Percentiles rank a stretch among this genome's conserved stretches.
phyloP scores from a whole-genome alignment of 1,140 invertebrate species.

The Zaprionus vittiger region DNA sequence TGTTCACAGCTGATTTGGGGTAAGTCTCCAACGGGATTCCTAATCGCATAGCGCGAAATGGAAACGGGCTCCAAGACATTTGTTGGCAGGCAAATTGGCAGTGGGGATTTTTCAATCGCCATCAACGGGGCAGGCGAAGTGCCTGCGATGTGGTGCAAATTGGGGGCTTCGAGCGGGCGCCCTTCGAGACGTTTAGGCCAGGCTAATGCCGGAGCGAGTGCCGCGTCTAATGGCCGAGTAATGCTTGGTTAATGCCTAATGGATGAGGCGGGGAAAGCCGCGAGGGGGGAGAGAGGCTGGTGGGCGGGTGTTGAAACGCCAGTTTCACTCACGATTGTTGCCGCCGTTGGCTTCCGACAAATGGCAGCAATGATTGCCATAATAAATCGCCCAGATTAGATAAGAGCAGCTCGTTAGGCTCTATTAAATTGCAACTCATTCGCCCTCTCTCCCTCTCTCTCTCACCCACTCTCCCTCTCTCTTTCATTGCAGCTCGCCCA shows the following conservation, averaged over 20 bases:
- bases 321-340: constrained; percentile 61
- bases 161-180: constrained; percentile 1
- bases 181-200: constrained; percentile 29
- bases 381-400: constrained; percentile 52
- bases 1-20: no score
- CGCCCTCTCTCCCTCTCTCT: not conserved
- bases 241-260: constrained; percentile 25
- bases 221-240: constrained; percentile 10
- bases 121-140: constrained; percentile 20
- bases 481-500: constrained; percentile 39
- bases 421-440: constrained; percentile 12
- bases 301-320: constrained; percentile 62
- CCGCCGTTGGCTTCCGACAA: constrained; percentile 74
- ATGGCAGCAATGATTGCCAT: constrained; percentile 54
- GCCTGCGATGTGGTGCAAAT: constrained; percentile 49
- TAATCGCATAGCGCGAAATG: not conserved
- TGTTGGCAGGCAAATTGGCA: constrained; percentile 34
- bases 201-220: constrained; percentile 5
- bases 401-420: constrained; percentile 48
- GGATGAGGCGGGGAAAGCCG: not conserved
- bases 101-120: constrained; percentile 20
- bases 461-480: not conserved
- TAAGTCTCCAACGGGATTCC: no score
- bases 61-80: not conserved
- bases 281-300: not conserved